Percentiles rank a stretch among this genome's conserved stretches.
Conservation (phyloP, 1,140 invertebrate species). For the Brachionus sp. region DNA sequence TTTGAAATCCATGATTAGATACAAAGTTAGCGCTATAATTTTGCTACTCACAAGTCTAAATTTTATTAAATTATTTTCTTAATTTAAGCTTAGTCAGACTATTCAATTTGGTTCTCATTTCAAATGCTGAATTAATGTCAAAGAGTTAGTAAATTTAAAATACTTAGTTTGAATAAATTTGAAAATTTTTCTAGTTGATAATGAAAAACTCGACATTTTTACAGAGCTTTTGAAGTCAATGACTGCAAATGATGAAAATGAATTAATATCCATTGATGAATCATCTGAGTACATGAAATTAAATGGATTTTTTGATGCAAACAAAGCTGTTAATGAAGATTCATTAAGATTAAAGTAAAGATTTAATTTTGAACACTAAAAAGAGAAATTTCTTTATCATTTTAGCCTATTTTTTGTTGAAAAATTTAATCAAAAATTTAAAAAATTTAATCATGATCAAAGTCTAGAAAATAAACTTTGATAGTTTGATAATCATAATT, state of each 20-base stretch:
- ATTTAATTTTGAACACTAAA: not conserved
- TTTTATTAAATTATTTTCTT: not conserved
- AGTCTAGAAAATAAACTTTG: not conserved
- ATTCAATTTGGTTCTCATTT: constrained; percentile 18
- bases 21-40: no score
- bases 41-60: no score
- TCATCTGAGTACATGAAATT: not conserved
- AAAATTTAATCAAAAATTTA: no score
- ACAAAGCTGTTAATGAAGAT: not conserved
- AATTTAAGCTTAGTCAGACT: not conserved
- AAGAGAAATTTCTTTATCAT: no score
- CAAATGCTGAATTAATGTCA: not conserved
- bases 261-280: not conserved
- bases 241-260: not conserved
- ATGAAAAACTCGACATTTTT: not conserved
- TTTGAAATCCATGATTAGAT: no score
- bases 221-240: not conserved
- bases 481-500: not conserved
- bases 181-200: not conserved
- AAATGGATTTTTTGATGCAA: not conserved
- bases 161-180: not conserved
- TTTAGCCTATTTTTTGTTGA: no score
- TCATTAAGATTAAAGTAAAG: not conserved
- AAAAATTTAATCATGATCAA: not conserved
- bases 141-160: not conserved